Percentiles rank a stretch among this genome's conserved stretches.
Conservation (phyloP, 2,113 vertebrate species). For the Entosphenus tridentatus region DNA sequence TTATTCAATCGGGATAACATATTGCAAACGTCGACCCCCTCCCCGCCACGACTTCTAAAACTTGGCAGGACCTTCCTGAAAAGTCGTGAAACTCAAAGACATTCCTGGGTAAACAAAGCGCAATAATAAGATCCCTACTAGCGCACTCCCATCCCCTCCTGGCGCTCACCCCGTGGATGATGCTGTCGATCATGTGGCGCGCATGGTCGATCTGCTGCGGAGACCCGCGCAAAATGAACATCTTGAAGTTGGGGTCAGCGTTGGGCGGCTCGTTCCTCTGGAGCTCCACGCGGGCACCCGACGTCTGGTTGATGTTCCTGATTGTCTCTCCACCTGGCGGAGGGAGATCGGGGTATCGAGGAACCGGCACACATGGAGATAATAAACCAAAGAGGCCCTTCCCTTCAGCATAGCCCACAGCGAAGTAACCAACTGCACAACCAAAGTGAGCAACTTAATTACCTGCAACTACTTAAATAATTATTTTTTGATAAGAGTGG, state of each 20-base stretch:
- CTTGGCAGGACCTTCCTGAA: too few relatives aligned
- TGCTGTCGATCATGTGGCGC: slow-evolving; percentile 55
- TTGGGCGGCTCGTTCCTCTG: slow-evolving; percentile 59
- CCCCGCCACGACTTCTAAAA: too few relatives aligned
- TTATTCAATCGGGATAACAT: too few relatives aligned
- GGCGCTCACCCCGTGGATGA: not conserved
- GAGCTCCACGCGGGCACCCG: slow-evolving; percentile 67
- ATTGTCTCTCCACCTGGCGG: slow-evolving; percentile 49
- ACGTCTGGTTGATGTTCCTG: slow-evolving; percentile 76
- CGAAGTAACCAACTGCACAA: too few relatives aligned
- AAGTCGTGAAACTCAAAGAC: too few relatives aligned
- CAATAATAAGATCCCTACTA: not conserved
- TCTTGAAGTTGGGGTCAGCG: slow-evolving; percentile 63
- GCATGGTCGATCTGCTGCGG: slow-evolving; percentile 75
- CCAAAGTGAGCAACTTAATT: too few relatives aligned
- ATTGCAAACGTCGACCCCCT: too few relatives aligned
- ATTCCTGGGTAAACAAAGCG: not conserved
- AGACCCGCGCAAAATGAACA: slow-evolving; percentile 54
- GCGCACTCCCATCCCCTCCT: not conserved
- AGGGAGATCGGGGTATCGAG: not conserved
- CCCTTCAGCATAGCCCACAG: too few relatives aligned
- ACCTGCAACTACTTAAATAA: too few relatives aligned
- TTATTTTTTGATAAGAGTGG: too few relatives aligned
- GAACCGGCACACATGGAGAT: too few relatives aligned
- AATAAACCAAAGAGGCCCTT: too few relatives aligned